Conservation (phyloP, 64 coral and sea anemone genomes). For the Cladopsammia gracilis region DNA sequence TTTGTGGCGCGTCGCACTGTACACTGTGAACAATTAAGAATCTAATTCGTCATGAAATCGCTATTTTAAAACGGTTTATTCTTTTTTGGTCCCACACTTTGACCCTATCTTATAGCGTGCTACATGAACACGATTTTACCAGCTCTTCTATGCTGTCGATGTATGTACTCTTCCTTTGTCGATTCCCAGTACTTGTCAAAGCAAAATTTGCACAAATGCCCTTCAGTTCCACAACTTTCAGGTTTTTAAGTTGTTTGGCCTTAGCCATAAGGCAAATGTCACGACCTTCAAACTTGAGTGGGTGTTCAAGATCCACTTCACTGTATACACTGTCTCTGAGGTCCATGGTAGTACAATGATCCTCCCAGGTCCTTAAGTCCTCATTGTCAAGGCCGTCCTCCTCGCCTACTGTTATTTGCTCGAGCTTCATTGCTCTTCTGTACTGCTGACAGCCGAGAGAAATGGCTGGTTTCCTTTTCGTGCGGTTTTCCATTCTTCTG, state of each 20-base stretch:
- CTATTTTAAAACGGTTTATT: no score
- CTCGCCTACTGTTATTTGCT: background rate
- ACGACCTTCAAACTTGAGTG: background rate
- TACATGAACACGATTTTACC: slow-evolving; percentile 43
- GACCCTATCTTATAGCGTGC: background rate
- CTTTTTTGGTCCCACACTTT: no score
- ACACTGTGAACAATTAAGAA: no score
- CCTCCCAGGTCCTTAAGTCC: slow-evolving; percentile 25
- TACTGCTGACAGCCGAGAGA: slow-evolving; percentile 48
- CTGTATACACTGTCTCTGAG: background rate
- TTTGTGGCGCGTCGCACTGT: no score
- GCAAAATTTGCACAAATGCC: slow-evolving; percentile 6
- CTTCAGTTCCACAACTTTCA: slow-evolving; percentile 45
- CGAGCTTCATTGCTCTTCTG: background rate
- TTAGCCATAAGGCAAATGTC: slow-evolving; percentile 33
- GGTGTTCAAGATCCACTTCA: slow-evolving; percentile 28
- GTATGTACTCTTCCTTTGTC: background rate
- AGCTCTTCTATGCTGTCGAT: slow-evolving; percentile 15
- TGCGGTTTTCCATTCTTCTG: slow-evolving; percentile 63
- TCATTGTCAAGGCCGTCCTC: slow-evolving; percentile 3
- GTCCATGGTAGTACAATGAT: background rate
- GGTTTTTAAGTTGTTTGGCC: background rate
- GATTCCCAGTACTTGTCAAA: background rate
- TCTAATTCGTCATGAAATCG: no score
- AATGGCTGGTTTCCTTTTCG: slow-evolving; percentile 21